Percentiles rank a stretch among this genome's conserved stretches.
Conservation (phyloP, 2,113 vertebrate species). For the Elachura formosa region DNA sequence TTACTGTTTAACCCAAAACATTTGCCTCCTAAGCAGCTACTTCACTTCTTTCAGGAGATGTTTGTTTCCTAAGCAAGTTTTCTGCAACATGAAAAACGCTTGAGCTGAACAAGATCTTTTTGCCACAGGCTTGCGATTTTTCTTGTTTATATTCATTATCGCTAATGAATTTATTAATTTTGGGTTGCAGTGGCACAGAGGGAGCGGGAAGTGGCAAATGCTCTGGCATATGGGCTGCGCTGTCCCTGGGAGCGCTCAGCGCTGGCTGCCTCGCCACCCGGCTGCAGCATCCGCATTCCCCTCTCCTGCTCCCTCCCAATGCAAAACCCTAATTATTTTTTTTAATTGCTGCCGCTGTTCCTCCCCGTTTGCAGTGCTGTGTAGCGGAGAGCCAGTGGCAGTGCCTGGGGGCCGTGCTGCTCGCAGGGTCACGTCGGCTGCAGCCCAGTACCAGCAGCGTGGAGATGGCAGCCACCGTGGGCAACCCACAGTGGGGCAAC, state of each 20-base stretch:
- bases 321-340: not conserved
- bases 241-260: not conserved
- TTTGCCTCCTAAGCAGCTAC: constrained; percentile 9
- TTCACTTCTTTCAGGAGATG: not conserved
- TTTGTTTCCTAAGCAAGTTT: constrained; percentile 31
- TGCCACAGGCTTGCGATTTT: not conserved
- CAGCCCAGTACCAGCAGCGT: not conserved
- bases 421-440: not conserved
- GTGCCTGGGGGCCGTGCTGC: not conserved
- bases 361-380: not conserved
- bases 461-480: not conserved
- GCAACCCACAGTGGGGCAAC: not conserved
- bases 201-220: constrained; percentile 10
- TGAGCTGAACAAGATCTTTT: not conserved
- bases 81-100: not conserved
- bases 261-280: not conserved
- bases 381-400: not conserved
- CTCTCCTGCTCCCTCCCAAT: not conserved
- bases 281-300: not conserved
- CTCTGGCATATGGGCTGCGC: not conserved
- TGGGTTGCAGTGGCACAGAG: not conserved
- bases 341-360: not conserved
- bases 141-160: not conserved
- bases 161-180: constrained; percentile 17
- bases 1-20: constrained; percentile 35